A percentile compares a stretch with the other conserved stretches of the same genome.
Evolutionary conservation across 1,140 invertebrate species (phyloP).

Genomic region (Aphelenchoides fujianensis): DNA sequence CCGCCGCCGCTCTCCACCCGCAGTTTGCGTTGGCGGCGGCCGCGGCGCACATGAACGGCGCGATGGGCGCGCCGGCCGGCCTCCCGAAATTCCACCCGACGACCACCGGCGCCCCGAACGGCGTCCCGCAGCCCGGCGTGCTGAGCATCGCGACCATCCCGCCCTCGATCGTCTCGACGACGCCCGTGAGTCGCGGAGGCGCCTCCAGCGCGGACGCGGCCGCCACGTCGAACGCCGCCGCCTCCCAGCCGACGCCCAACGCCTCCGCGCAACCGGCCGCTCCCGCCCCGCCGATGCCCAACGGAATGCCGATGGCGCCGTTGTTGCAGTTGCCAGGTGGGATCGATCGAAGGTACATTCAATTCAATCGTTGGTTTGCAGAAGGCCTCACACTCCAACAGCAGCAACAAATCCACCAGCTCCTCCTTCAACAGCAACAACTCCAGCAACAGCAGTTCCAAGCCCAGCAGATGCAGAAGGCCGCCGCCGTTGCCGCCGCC

Average conservation of each 20-base stretch:
- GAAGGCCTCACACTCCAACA: neutral
- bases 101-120: neutral
- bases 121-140: neutral
- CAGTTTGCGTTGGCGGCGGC: neutral
- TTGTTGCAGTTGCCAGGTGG: neutral
- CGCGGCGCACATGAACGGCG: neutral
- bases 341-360: no score
- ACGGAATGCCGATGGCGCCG: neutral
- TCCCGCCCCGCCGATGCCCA: neutral
- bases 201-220: neutral
- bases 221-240: neutral
- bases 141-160: conserved; percentile 1
- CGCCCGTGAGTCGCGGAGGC: neutral
- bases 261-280: no score
- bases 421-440: neutral
- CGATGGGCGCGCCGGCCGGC: neutral
- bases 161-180: neutral
- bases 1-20: neutral
- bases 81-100: neutral
- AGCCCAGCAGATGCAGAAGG: neutral
- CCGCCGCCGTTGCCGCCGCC: no score
- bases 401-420: neutral
- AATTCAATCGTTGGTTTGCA: neutral
- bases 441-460: no score
- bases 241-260: neutral